phyloP scores from a whole-genome alignment of 2,113 vertebrate species.

The Sylvia atricapilla region DNA sequence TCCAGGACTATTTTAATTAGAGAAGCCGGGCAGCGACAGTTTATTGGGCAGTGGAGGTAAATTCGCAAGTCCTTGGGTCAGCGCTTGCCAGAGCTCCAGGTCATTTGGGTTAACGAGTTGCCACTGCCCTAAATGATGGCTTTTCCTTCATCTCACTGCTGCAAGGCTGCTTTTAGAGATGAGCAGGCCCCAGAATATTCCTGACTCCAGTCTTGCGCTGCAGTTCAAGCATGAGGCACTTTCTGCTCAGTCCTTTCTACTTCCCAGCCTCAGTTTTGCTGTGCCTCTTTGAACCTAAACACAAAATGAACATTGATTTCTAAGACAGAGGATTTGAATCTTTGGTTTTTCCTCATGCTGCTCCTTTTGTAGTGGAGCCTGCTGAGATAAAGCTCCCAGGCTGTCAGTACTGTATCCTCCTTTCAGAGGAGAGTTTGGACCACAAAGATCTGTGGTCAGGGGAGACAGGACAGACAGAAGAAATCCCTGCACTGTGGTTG shows the following conservation, averaged over 20 bases:
- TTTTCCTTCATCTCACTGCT: slow-evolving; percentile 4
- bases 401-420: not conserved
- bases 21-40: slow-evolving; percentile 46
- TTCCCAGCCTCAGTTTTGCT: not conserved
- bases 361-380: not conserved
- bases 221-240: not conserved
- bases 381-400: not conserved
- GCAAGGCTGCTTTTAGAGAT: slow-evolving; percentile 13
- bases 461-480: not conserved
- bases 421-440: not conserved
- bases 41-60: slow-evolving; percentile 59
- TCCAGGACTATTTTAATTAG: slow-evolving; percentile 69
- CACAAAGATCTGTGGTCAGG: not conserved
- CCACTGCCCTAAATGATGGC: slow-evolving; percentile 39
- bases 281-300: not conserved
- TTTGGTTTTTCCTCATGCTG: not conserved
- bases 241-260: not conserved
- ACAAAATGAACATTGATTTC: not conserved
- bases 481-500: fast-evolving
- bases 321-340: not conserved
- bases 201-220: not conserved
- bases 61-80: slow-evolving; percentile 44
- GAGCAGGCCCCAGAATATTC: not conserved
- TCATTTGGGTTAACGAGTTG: slow-evolving; percentile 61
- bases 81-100: not conserved